These are phyloP conservation scores for Pachypanchax playfairii DNA, from an alignment of 2,113 vertebrate genomes.

Conservation along the genomic window DNA sequence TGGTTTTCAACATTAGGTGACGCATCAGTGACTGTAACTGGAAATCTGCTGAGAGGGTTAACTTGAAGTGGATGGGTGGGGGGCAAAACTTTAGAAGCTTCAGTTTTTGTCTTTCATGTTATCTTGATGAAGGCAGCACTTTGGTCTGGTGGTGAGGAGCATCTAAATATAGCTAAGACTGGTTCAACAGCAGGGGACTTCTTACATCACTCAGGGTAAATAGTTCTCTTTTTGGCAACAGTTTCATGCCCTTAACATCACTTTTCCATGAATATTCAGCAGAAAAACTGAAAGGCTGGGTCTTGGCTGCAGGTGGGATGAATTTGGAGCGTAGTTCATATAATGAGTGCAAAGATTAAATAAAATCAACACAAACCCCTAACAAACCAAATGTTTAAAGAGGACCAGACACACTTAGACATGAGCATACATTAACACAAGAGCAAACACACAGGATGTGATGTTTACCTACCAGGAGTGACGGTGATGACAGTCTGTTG, in stretches of 20 bases:
- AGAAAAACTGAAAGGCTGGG: slow-evolving; percentile 55
- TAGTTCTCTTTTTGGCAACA: slow-evolving; percentile 68
- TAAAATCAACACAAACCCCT: slow-evolving; percentile 29
- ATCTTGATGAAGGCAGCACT: slow-evolving; percentile 63
- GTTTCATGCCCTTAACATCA: slow-evolving; percentile 21
- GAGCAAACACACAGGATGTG: slow-evolving; percentile 28
- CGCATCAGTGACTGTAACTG: slow-evolving; percentile 1
- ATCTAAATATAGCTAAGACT: slow-evolving; percentile 68
- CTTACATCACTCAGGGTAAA: slow-evolving; percentile 71
- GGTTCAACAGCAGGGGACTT: slow-evolving; percentile 60
- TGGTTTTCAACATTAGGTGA: slow-evolving; percentile 15
- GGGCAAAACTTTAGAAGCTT: slow-evolving; percentile 23
- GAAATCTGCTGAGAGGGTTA: slow-evolving; percentile 46
- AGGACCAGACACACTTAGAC: slow-evolving; percentile 7
- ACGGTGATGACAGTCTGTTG: slow-evolving; percentile 76
- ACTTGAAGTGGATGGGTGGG: not conserved
- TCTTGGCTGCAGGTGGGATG: slow-evolving; percentile 36
- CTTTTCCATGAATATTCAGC: slow-evolving; percentile 64
- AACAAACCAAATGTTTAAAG: slow-evolving; percentile 36
- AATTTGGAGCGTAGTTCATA: slow-evolving; percentile 19
- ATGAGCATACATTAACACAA: slow-evolving; percentile 23
- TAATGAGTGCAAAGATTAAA: slow-evolving; percentile 4
- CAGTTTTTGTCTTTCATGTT: slow-evolving; percentile 49
- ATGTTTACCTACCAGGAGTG: slow-evolving; percentile 75
- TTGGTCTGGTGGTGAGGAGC: slow-evolving; percentile 43